Evolutionary conservation across 2,113 vertebrate genomes (phyloP), one percentile per base, ranked within the genome.

Genomic region (Butorides virescens): DNA sequence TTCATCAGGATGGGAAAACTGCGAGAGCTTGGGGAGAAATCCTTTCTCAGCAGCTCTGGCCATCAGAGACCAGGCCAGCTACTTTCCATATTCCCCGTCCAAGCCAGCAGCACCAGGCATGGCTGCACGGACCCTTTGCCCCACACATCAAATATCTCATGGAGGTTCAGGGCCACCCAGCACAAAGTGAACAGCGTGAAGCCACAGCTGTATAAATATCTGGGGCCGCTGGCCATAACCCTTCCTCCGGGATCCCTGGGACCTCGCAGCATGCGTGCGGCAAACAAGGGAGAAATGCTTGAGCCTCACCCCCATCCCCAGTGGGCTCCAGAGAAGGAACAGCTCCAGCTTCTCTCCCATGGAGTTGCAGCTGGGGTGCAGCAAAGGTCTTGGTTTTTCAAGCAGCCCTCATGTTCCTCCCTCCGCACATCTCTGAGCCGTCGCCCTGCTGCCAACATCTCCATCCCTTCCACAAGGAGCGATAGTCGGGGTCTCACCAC

Each of bases 191-290:
- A 56, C 20, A 42, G 88, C 10, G 3, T 0, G 12, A 66, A 87
- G 63, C 5, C 74, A 50, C 96, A 97, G 88, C 96, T 97, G 96
- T 84, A 10, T 29, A 96, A 96, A 97, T 47, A 96, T 86, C 90
- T 63, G 90, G 82, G 56, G 36, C 56, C 3, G 2, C 15, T 21
- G 75, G 63, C 75, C 75, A 37, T 37, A 42, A 53, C 53, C 80
- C 47, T 91, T 81, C 42, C 82, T 73, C 53, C 58, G 10, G 90
- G 55, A 70, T 21, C 92, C 81, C 78, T 93, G 93, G 59, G 92
- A 84, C 59, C 26, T 90, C 96, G 74, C 90, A 46, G 90, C 11
- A 1, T 71, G 90, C 8, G 70, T 59, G 80, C 4, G 1, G 86
- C 1, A 3, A 11, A 11, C 1, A 0, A 66, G 55, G 74, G 55